Conservation (phyloP, 53 echinoderm and acorn worm species). For the Henricia sp. region DNA sequence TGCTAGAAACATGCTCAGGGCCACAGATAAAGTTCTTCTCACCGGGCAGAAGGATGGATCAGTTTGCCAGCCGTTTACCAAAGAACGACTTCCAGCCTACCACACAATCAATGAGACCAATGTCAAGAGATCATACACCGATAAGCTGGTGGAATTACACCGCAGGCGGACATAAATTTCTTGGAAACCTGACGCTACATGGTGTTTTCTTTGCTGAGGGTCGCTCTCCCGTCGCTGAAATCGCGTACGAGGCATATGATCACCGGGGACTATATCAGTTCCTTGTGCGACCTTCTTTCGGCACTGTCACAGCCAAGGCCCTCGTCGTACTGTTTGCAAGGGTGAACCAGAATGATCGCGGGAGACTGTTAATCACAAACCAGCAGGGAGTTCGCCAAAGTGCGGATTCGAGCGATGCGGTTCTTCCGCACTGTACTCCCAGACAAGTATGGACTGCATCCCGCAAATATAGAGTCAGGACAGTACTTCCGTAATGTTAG, state of each 20-base stretch:
- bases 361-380: neutral
- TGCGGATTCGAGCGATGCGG: neutral
- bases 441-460: conserved; percentile 2
- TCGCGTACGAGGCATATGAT: neutral
- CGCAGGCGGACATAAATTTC: neutral
- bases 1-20: neutral
- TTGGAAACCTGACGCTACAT: neutral
- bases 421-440: neutral
- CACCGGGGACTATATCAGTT: neutral
- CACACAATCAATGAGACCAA: conserved; percentile 1
- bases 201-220: neutral
- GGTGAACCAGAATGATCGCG: neutral
- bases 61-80: neutral
- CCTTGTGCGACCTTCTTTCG: neutral
- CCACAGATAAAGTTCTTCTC: neutral
- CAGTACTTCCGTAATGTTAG: neutral
- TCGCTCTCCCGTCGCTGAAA: neutral
- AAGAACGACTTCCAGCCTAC: neutral
- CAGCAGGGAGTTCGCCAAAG: neutral
- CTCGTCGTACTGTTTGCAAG: neutral
- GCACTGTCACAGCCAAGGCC: neutral
- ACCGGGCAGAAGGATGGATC: neutral
- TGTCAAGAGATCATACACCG: conserved; percentile 4
- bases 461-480: neutral
- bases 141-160: neutral